Conservation (phyloP, 2,797 vertebrate species). For the Dryobates pubescens region DNA sequence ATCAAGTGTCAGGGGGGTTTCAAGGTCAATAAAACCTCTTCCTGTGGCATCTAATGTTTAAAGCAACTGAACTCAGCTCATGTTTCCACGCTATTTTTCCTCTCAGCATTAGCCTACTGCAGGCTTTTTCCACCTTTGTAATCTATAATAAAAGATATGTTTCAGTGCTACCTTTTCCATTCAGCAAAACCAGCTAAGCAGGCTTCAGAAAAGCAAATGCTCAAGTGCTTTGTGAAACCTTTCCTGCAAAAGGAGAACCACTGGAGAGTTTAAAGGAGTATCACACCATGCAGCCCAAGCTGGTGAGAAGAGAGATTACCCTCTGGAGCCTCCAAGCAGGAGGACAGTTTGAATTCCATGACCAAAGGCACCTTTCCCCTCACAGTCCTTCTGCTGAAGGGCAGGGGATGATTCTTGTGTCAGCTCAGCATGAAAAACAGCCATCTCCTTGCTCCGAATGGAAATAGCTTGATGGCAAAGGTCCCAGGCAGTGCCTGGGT, state of each 20-base stretch:
- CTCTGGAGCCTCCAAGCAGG: background rate
- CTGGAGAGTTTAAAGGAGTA: slow-evolving; percentile 44
- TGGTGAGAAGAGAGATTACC: background rate
- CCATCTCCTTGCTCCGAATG: background rate
- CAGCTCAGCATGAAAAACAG: slow-evolving; percentile 21
- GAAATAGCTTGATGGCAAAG: background rate
- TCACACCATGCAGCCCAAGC: background rate
- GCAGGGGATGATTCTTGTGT: background rate
- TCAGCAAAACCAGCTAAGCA: slow-evolving; percentile 52
- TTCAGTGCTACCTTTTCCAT: slow-evolving; percentile 34
- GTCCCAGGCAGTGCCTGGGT: background rate
- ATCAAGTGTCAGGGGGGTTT: background rate
- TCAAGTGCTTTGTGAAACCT: background rate
- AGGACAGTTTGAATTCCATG: background rate
- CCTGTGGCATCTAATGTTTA: slow-evolving; percentile 30
- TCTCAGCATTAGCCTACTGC: slow-evolving; percentile 37
- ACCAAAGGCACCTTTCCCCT: slow-evolving; percentile 23
- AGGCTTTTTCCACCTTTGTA: slow-evolving; percentile 42
- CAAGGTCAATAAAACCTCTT: slow-evolving; percentile 34
- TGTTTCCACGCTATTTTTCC: slow-evolving; percentile 42
- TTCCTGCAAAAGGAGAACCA: slow-evolving; percentile 4
- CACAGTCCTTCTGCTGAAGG: background rate
- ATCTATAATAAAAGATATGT: slow-evolving; percentile 45
- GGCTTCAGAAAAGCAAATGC: slow-evolving; percentile 50
- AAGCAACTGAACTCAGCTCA: slow-evolving; percentile 36